Evolutionary conservation across 1,140 invertebrate genomes (phyloP).

Genomic region (Pseudomyrmex pallidus): DNA sequence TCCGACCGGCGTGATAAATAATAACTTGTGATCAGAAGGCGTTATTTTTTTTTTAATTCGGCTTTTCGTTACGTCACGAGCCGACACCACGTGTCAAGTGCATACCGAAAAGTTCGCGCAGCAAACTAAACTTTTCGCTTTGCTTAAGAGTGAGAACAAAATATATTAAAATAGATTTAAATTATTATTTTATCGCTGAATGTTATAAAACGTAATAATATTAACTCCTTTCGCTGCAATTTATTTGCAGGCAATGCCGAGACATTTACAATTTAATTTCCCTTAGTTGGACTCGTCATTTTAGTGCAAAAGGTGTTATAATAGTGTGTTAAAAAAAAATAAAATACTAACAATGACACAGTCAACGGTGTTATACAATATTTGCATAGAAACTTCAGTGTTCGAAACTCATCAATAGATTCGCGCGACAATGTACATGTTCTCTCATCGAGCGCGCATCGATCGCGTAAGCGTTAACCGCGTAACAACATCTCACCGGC

Average conservation of each 20-base stretch:
- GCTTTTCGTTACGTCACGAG: neutral
- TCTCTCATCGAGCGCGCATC: slow-evolving; percentile 35
- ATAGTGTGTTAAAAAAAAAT: too few relatives aligned
- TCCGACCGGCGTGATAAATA: slow-evolving; percentile 38
- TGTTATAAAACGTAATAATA: too few relatives aligned
- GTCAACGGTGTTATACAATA: too few relatives aligned
- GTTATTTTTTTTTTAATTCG: neutral
- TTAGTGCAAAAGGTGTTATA: too few relatives aligned
- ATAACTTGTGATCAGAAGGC: slow-evolving; percentile 45
- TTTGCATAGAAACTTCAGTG: neutral
- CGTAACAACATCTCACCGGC: slow-evolving; percentile 55
- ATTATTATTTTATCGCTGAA: too few relatives aligned
- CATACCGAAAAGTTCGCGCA: slow-evolving; percentile 6
- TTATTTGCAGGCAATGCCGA: too few relatives aligned
- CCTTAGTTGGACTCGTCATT: too few relatives aligned
- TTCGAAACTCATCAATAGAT: slow-evolving; percentile 6
- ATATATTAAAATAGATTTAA: too few relatives aligned
- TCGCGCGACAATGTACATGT: neutral
- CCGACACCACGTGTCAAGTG: neutral
- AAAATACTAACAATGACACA: too few relatives aligned
- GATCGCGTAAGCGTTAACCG: slow-evolving; percentile 46
- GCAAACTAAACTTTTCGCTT: too few relatives aligned
- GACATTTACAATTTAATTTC: too few relatives aligned
- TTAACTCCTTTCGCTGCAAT: too few relatives aligned
- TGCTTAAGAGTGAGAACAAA: neutral